phyloP scores from a whole-genome alignment of 2,888 invertebrate genomes.

The Leptinotarsa rubiginosa region DNA sequence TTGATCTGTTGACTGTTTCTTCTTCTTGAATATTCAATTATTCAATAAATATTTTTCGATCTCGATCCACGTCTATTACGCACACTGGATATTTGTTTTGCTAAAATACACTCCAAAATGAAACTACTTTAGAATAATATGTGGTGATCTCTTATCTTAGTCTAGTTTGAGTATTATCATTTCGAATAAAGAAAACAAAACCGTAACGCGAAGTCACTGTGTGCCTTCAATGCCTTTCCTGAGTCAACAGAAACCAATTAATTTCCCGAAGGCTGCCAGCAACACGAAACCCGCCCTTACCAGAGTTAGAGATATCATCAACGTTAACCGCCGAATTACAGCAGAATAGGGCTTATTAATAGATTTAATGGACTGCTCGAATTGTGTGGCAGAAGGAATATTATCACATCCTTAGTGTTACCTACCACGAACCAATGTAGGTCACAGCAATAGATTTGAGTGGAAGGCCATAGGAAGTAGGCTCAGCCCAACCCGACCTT shows the following conservation, averaged over 20 bases:
- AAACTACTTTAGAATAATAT: too few species aligned
- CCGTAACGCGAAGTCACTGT: background rate
- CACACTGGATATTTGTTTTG: too few species aligned
- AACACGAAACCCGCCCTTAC: constrained; percentile 9
- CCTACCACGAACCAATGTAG: constrained; percentile 27
- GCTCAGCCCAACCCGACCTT: constrained; percentile 4
- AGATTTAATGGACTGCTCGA: constrained; percentile 28
- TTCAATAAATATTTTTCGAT: too few species aligned
- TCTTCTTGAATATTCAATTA: too few species aligned
- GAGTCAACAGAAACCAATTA: constrained; percentile 12
- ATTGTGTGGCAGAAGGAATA: constrained; percentile 24
- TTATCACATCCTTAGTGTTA: constrained; percentile 33
- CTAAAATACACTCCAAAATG: too few species aligned
- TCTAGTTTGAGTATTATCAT: too few species aligned
- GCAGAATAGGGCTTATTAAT: constrained; percentile 28
- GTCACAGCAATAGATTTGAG: constrained; percentile 32
- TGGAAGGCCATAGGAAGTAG: constrained; percentile 21
- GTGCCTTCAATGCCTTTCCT: background rate
- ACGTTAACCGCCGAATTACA: constrained; percentile 28
- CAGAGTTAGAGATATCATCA: constrained; percentile 20
- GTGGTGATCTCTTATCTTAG: too few species aligned
- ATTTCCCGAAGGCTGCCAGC: background rate
- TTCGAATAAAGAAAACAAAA: background rate
- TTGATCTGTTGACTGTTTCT: too few species aligned
- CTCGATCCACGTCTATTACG: too few species aligned